Percentiles rank a stretch among this genome's conserved stretches.
Conservation (phyloP, 37 sponge, comb jelly and placozoan species). For the Agelas oroides region DNA sequence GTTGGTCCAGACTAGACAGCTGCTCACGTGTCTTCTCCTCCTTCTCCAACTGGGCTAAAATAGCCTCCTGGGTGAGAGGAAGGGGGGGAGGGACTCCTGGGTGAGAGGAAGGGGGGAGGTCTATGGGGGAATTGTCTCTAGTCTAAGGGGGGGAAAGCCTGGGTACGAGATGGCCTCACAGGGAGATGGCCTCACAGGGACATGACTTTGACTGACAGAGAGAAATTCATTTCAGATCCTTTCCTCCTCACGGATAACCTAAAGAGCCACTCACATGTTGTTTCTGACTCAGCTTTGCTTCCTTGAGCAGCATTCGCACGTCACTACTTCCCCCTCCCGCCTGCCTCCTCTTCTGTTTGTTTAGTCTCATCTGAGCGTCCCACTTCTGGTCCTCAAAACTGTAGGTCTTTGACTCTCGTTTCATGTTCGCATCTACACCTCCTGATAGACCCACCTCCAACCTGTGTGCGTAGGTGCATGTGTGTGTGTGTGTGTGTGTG, state of each 20-base stretch:
- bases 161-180: too few relatives aligned
- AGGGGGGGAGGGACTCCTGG: neutral
- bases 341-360: slow-evolving; percentile 38
- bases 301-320: slow-evolving; percentile 28
- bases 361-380: slow-evolving; percentile 84
- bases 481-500: too few relatives aligned
- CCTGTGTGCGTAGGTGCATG: neutral
- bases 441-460: slow-evolving; percentile 5
- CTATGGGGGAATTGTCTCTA: too few relatives aligned
- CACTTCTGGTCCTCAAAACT: slow-evolving; percentile 94
- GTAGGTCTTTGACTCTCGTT: slow-evolving; percentile 85
- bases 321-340: neutral
- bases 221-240: too few relatives aligned
- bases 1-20: neutral
- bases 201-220: too few relatives aligned
- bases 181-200: too few relatives aligned
- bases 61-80: slow-evolving; percentile 19
- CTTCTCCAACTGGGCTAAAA: slow-evolving; percentile 20
- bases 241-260: too few relatives aligned
- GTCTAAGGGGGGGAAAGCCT: too few relatives aligned
- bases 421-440: slow-evolving; percentile 68
- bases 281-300: slow-evolving; percentile 52
- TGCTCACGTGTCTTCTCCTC: slow-evolving; percentile 34
- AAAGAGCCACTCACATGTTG: slow-evolving; percentile 40
- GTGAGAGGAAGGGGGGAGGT: neutral